Evolutionary conservation across 2,113 vertebrate genomes (phyloP).

Genomic region (Trichechus manatus): DNA sequence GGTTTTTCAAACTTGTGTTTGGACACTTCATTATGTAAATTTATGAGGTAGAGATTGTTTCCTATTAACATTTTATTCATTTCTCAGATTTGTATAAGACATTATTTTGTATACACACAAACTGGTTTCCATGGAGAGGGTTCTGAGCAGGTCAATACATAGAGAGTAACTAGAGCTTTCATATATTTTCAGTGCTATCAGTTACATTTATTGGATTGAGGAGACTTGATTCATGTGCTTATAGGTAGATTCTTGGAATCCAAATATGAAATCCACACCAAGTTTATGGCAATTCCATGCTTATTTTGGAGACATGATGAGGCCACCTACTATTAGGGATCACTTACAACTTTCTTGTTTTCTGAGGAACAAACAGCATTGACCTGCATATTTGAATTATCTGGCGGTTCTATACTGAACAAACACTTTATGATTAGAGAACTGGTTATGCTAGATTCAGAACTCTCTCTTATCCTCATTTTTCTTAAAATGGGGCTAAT

Average conservation of each 20-base stretch:
- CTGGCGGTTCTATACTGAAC: not conserved
- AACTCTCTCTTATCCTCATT: not conserved
- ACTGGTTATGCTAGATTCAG: not conserved
- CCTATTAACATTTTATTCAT: not conserved
- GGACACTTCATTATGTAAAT: not conserved
- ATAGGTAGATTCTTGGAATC: not conserved
- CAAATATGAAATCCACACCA: constrained; percentile 4
- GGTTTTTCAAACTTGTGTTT: not conserved
- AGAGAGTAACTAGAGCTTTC: constrained; percentile 16
- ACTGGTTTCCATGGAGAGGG: not conserved
- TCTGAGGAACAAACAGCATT: not conserved
- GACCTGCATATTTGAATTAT: not conserved
- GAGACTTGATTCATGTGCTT: not conserved
- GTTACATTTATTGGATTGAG: not conserved
- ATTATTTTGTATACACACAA: not conserved
- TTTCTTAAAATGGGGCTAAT: constrained; percentile 10
- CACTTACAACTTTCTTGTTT: not conserved
- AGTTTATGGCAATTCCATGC: not conserved
- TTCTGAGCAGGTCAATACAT: not conserved
- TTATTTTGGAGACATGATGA: not conserved
- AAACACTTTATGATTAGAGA: not conserved
- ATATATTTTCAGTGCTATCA: not conserved
- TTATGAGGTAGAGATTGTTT: not conserved
- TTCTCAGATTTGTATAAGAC: not conserved
- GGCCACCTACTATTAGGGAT: too few relatives aligned